Evolutionary conservation across 2,113 vertebrate species (phyloP).

Genomic region (Bubo blakistoni): DNA sequence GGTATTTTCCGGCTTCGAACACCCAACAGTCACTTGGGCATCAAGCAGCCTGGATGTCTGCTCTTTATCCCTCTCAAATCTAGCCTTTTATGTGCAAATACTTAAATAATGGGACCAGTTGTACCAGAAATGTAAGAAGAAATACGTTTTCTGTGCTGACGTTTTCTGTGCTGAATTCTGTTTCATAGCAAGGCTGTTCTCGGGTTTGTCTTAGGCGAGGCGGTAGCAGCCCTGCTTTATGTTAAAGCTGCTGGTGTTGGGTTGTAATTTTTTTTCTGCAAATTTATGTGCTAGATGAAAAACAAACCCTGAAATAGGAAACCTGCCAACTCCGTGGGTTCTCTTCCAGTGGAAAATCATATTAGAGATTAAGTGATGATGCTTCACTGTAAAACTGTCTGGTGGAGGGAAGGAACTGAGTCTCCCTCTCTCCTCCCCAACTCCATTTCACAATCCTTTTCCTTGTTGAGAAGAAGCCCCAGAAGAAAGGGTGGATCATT

Average conservation of each 20-base stretch:
- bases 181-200: neutral
- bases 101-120: rapidly evolving
- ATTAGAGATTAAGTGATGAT: conserved; percentile 19
- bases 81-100: neutral
- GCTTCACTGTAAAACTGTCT: neutral
- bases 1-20: neutral
- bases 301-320: conserved; percentile 14
- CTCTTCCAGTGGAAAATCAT: neutral
- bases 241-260: neutral
- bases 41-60: neutral
- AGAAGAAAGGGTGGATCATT: neutral
- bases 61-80: neutral
- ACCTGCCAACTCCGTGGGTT: neutral
- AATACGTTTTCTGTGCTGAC: neutral
- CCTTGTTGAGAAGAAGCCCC: neutral
- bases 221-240: neutral
- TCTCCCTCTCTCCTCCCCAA: neutral
- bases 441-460: neutral
- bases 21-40: neutral
- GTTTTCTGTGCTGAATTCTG: neutral
- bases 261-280: neutral
- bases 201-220: rapidly evolving
- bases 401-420: neutral
- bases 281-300: neutral
- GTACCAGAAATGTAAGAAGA: rapidly evolving